Evolutionary conservation across 92 coral and sea anemone species (phyloP).

Genomic region (Zoanthus solanderi): DNA sequence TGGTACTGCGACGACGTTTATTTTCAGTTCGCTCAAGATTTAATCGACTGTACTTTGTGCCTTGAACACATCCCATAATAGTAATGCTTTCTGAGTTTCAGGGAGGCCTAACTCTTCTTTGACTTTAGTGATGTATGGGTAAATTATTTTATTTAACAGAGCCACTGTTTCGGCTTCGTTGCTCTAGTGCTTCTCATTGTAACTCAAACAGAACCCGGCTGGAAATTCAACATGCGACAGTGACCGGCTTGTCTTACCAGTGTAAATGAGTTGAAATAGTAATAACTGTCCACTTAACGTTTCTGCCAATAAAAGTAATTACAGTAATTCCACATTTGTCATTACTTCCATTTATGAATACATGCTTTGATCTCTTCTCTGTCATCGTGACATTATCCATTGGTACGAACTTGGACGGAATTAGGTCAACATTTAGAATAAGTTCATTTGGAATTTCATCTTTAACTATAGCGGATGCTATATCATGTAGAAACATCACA

Average conservation of each 20-base stretch:
- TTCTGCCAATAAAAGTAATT: conserved; percentile 22
- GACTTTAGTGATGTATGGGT: conserved; percentile 46
- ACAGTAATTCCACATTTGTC: conserved; percentile 66
- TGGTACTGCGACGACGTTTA: too few species aligned
- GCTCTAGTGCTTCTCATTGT: conserved; percentile 66
- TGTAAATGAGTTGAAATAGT: conserved; percentile 62
- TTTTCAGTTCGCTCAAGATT: too few species aligned
- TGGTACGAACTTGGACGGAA: conserved; percentile 60
- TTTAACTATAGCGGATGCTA: conserved; percentile 52
- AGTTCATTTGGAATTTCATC: conserved; percentile 68
- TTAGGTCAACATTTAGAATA: conserved; percentile 65
- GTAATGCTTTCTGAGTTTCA: too few species aligned
- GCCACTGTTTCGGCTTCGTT: conserved; percentile 53
- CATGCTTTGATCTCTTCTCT: conserved; percentile 47
- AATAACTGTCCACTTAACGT: conserved; percentile 54
- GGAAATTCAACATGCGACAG: conserved; percentile 63
- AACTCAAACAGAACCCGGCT: conserved; percentile 61
- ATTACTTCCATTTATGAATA: conserved; percentile 53
- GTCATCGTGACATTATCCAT: conserved; percentile 64
- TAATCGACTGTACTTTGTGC: too few species aligned
- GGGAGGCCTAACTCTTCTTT: conserved; percentile 49
- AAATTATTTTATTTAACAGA: conserved; percentile 46
- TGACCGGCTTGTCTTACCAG: conserved; percentile 62
- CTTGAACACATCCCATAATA: too few species aligned
- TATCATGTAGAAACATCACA: conserved; percentile 46